Evolutionary conservation across 2,113 vertebrate species (phyloP), one percentile per base, ranked within the genome.

Genomic region (Petroica traversi): DNA sequence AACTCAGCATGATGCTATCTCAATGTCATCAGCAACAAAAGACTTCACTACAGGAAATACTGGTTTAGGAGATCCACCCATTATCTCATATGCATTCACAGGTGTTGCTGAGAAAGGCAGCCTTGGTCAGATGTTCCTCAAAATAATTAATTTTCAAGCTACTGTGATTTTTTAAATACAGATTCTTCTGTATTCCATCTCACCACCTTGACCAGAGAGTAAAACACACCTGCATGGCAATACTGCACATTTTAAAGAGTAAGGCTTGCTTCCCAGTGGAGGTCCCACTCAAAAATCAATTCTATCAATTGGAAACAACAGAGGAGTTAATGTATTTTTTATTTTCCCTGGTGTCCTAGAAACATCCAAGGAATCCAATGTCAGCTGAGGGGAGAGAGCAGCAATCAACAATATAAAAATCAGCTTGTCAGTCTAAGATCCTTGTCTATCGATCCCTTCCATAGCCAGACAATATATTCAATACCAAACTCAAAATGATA

Each of bases 1-100:
- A 96, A 93, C 96, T 97, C 96, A 97, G 94, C 89, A 38, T n/a
- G 52, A 34, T 31, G 12, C 75, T 67, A 72, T 84, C 78, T 69
- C 79, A 85, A 28, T 66, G 54, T 52, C 72, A 80, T 28, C 79
- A 45, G 81, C 68, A 78, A 46, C 55, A n/a, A 69, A 92, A 93
- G 64, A 22, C 33, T 92, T 67, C 72, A 92, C 84, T 74, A 55
- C 75, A 85, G 76, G 95, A 97, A 92, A 88, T 75, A 74, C 54
- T 28, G 40, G 74, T 79, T 69, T 36, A 62, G 80, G 79, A 72
- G 57, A 63, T 62, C 41, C 62, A 92, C 57, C 52, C 73, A 13
- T 7, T 29, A 52, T 28, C 83, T 88, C 85, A 68, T 9, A 33
- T 45, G 72, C 29, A 54, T 90, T 86, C 74, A 14, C 46, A 95